phyloP scores from a whole-genome alignment of 2,113 vertebrate species.

The Dromiciops gliroides region DNA sequence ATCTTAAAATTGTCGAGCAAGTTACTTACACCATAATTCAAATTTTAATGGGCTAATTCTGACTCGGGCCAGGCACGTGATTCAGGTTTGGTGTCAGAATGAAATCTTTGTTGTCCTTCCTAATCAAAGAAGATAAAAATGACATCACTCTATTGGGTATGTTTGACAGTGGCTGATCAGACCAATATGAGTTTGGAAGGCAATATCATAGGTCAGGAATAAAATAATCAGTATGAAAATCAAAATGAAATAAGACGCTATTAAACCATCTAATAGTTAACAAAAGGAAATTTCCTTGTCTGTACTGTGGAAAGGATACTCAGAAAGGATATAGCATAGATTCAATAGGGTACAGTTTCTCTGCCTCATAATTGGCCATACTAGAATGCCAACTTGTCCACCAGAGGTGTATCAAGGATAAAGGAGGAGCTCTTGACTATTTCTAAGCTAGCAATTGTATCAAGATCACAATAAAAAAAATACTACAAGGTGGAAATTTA shows the following conservation, averaged over 20 bases:
- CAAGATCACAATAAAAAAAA: not conserved
- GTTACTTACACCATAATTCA: not conserved
- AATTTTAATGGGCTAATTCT: not conserved
- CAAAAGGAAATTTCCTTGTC: not conserved
- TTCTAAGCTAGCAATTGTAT: not conserved
- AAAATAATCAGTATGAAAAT: not conserved
- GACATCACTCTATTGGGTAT: not conserved
- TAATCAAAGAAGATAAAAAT: not conserved
- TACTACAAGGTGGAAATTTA: not conserved
- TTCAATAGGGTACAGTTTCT: not conserved
- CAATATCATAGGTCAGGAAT: not conserved
- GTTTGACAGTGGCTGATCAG: not conserved
- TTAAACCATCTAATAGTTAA: not conserved
- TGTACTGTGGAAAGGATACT: not conserved
- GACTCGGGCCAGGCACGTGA: not conserved
- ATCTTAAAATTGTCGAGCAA: not conserved
- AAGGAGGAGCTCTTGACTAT: not conserved
- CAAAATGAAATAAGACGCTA: not conserved
- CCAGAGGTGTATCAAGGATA: not conserved
- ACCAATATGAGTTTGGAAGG: not conserved
- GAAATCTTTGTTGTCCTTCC: not conserved
- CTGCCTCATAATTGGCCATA: not conserved
- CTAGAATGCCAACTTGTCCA: not conserved
- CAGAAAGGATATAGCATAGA: not conserved
- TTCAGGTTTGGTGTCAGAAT: not conserved